Evolutionary conservation across 2,113 vertebrate species (phyloP).

Genomic region (Arenaria interpres): DNA sequence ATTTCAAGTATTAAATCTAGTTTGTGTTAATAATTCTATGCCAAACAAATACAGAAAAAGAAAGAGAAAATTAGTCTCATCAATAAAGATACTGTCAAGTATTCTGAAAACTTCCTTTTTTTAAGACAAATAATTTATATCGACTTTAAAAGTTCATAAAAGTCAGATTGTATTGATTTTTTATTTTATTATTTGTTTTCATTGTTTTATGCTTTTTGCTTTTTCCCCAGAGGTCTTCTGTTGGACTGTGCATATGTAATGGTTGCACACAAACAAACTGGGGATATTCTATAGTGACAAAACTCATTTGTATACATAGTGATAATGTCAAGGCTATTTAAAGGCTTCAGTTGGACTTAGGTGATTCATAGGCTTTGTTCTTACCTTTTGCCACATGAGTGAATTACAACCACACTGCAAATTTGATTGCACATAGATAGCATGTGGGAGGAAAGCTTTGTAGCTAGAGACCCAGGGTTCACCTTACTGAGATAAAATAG

Average conservation of each 20-base stretch:
- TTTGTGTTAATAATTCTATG: not conserved
- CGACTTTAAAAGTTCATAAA: not conserved
- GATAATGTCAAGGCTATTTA: not conserved
- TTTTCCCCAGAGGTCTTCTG: accelerated
- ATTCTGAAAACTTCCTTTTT: not conserved
- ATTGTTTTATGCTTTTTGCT: not conserved
- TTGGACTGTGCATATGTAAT: not conserved
- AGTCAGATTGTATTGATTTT: not conserved
- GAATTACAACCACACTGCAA: not conserved
- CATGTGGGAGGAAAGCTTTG: not conserved
- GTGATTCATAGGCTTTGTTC: not conserved
- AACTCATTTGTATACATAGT: not conserved
- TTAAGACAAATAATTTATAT: not conserved
- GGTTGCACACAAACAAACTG: not conserved
- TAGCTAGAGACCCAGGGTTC: not conserved
- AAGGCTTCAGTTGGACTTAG: not conserved
- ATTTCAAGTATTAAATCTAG: not conserved
- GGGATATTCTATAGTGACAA: not conserved
- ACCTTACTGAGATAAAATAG: not conserved
- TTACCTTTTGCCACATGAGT: not conserved
- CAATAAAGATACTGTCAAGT: not conserved
- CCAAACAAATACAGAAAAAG: not conserved
- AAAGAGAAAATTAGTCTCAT: not conserved
- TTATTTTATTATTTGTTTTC: too few relatives aligned
- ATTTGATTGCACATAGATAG: not conserved